Conservation (phyloP, 64 coral and sea anemone species). For the Anthopleura sola region DNA sequence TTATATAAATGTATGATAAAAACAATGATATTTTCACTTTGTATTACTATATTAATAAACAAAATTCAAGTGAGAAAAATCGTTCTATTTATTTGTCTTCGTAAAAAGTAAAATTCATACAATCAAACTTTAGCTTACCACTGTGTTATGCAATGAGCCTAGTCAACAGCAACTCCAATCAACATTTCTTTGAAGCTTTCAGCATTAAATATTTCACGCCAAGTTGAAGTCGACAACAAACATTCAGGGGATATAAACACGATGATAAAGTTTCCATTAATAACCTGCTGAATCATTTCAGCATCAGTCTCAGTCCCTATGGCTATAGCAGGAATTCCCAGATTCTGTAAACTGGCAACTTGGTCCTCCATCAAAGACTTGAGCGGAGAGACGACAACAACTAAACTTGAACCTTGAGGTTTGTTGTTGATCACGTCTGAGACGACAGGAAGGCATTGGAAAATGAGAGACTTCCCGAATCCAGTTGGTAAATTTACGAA, state of each 20-base stretch:
- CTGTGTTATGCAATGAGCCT: too few species aligned
- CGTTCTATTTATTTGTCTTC: too few species aligned
- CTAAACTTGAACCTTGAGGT: background rate
- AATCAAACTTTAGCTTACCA: too few species aligned
- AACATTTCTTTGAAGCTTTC: too few species aligned
- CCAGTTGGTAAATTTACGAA: background rate
- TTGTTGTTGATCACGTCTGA: background rate
- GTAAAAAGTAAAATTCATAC: too few species aligned
- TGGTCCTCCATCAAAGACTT: background rate
- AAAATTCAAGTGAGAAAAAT: too few species aligned
- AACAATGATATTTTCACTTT: too few species aligned
- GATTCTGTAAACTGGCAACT: background rate
- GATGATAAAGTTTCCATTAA: constrained; percentile 27
- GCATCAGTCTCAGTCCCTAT: background rate
- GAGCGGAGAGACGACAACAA: background rate
- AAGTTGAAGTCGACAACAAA: constrained; percentile 29
- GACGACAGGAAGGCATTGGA: background rate
- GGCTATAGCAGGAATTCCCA: too few species aligned
- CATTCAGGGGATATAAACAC: constrained; percentile 33
- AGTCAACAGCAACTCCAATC: too few species aligned
- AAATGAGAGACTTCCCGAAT: background rate
- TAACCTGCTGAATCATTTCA: background rate
- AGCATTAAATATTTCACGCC: too few species aligned
- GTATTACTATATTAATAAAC: too few species aligned
- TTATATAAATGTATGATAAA: too few species aligned